phyloP scores from a whole-genome alignment of 2,797 vertebrate genomes.

The Clarias fuscus region DNA sequence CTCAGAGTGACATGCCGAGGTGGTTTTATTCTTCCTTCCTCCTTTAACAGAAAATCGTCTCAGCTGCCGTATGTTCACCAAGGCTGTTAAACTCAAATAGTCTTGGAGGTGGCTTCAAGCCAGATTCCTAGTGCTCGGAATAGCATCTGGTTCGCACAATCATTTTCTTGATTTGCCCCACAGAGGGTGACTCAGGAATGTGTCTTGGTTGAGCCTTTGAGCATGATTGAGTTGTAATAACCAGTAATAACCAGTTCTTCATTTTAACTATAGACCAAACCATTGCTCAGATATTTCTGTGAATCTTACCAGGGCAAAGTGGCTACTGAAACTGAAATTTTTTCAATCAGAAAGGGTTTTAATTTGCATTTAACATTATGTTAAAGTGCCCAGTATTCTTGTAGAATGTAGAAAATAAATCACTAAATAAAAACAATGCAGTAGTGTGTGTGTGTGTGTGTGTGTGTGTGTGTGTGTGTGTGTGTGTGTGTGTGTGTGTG shows the following conservation, averaged over 20 bases:
- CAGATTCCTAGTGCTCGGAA: not conserved
- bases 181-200: not conserved
- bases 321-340: not conserved
- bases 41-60: not conserved
- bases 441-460: too few species aligned
- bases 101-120: conserved; percentile 3
- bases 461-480: too few species aligned
- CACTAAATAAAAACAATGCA: too few species aligned
- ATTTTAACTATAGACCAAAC: not conserved
- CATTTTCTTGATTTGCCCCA: not conserved
- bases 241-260: not conserved
- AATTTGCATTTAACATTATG: not conserved
- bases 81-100: conserved; percentile 1
- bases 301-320: not conserved
- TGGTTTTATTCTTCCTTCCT: conserved; percentile 20
- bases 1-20: conserved; percentile 34
- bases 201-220: not conserved
- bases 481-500: too few species aligned
- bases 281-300: not conserved
- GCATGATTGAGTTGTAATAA: not conserved
- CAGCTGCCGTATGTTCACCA: not conserved
- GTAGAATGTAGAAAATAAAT: too few species aligned
- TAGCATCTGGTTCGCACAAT: not conserved
- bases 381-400: too few species aligned
- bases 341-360: not conserved